Evolutionary conservation across 2,113 vertebrate genomes (phyloP), one percentile per base, ranked within the genome.

Genomic region (Oplegnathus fasciatus): DNA sequence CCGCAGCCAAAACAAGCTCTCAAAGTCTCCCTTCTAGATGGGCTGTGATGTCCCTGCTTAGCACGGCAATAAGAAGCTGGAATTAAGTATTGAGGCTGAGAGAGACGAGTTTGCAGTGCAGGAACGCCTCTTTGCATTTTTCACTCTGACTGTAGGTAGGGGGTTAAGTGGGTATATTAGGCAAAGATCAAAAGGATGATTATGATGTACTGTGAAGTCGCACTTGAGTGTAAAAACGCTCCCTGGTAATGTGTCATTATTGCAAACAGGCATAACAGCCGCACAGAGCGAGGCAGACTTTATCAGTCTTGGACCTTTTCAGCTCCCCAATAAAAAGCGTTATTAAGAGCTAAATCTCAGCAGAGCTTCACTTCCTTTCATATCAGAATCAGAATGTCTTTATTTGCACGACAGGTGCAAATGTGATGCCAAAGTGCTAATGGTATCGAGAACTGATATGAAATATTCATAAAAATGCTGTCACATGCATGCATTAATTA

Each of bases 171-270:
- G 80, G 68, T 58, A 73, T 85, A 83, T 88, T 78, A 87, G 48
- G 55, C 57, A 32, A 69, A 71, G 79, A 93, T 89, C 85, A 88
- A 84, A 88, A 62, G 71, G 18, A 80, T 86, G 37, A 86, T 91
- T 71, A 88, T 54, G 81, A 87, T 74, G 22, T 40, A 24, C 40
- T 66, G 57, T 78, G 68, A 86, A 82, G 78, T 68, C 68, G 64
- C 69, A 84, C 80, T 73, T 44, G 37, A 66, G 71, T 69, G 18
- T 69, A 32, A 82, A 82, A 67, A 14, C 0, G 40, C 80, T 80
- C 10, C 70, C 32, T 50, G 55, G 50, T 44, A 57, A 74, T 66
- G 78, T 55, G 69, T 69, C 44, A 78, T 81, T 85, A 81, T 54
- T 65, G 75, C 71, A 85, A 83, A 88, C 71, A 70, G 57, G 37